Base-by-base conservation (phyloP, 2,888 invertebrate species). In the Dicyrtomina minuta region DNA sequence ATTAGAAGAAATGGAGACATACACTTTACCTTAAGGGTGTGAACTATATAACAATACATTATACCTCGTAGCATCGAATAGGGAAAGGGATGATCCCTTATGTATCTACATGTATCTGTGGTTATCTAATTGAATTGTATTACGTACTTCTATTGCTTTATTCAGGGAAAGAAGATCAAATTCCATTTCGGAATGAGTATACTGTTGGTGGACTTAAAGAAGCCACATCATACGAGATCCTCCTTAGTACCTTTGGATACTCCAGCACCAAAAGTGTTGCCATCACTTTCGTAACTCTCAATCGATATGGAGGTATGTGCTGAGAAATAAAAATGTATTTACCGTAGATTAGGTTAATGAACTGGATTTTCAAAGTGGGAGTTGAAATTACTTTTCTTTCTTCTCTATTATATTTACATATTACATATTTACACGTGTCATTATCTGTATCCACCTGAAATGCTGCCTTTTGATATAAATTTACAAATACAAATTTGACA, bases 191-290 rank as follows among this genome's bases (percentile, higher is more conserved):
- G 62, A 73, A 73, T 69, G 75, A 77, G 68, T 74, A 75, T 61
- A 64, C 60, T 44, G 70, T 77, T 67, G 72, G 70, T 51, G 74
- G 73, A 12, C 66, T 77, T 39, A 75, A 74, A 51, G 72, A 74
- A 46, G 72, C 75, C 1, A 77, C 75, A 33, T 74, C 75, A 13
- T 77, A 77, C 64, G 75, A 76, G 69, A 71, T 77, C 59, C 59
- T 70, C 56, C 46, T 77, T 49, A 67, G 71, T 15, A 72, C 72
- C 49, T 74, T 75, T 72, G 75, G 75, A 3, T 72, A 74, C 59
- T 74, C 77, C 15, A 68, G 73, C 13, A 73, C 75, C 46, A 69
- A 73, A 60, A 72, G 66, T n/a, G 72, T 72, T 43, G 68, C 70
- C 26, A 74, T 72, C 51, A 73, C 71, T 68, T 75, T 77, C 66